Conservation (phyloP, 2,113 vertebrate species). For the Agelaius phoeniceus region DNA sequence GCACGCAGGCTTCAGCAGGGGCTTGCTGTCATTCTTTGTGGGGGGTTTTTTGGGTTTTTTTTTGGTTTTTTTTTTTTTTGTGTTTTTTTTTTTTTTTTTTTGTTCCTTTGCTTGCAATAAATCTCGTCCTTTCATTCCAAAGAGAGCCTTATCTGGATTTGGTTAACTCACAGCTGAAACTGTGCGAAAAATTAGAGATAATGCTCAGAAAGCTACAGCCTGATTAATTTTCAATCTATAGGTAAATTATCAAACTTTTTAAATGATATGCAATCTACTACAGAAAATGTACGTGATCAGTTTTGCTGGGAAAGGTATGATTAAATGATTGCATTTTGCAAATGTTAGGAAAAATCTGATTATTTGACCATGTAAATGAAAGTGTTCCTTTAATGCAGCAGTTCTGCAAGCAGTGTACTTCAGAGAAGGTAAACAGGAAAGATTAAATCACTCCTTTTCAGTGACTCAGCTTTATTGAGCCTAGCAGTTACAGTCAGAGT, state of each 20-base stretch:
- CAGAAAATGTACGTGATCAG: background rate
- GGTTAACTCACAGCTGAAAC: background rate
- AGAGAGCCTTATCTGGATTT: fast-evolving
- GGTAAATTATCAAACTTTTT: background rate
- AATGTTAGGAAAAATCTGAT: background rate
- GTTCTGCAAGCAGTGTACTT: background rate
- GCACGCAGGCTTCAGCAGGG: too few relatives aligned
- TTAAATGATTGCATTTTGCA: background rate
- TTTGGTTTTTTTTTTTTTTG: background rate
- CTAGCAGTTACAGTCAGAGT: background rate
- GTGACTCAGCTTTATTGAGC: conserved; percentile 51
- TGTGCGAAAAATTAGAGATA: background rate
- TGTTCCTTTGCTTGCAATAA: background rate
- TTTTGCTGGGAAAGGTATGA: background rate
- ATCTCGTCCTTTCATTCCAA: background rate
- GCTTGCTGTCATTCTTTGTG: background rate
- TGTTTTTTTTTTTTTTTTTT: too few relatives aligned
- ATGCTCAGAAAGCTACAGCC: background rate
- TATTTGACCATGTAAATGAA: background rate
- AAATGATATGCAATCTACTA: background rate
- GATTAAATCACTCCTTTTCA: conserved; percentile 8
- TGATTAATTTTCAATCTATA: background rate
- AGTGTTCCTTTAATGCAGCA: background rate
- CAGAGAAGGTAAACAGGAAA: background rate
- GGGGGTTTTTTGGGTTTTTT: too few relatives aligned